Evolutionary conservation across 1,140 invertebrate species (phyloP).

Genomic region (Dufourea novaeangliae): DNA sequence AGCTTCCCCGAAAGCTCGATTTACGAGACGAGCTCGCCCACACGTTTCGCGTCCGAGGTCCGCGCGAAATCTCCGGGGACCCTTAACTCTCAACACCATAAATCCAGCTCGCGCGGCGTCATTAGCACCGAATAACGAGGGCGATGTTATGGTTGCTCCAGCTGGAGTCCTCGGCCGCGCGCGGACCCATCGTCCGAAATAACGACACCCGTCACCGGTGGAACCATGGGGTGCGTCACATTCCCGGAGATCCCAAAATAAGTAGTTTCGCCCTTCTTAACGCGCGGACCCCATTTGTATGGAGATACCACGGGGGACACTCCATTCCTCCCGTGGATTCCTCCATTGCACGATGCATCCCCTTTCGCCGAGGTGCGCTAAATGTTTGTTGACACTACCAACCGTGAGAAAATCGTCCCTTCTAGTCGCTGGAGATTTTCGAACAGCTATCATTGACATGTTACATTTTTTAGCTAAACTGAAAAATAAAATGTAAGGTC

Average conservation of each 20-base stretch:
- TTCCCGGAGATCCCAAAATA: slow-evolving; percentile 73
- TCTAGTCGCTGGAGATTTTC: neutral
- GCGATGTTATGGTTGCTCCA: slow-evolving; percentile 68
- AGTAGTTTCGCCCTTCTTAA: slow-evolving; percentile 38
- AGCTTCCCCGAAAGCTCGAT: slow-evolving; percentile 53
- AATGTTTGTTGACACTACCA: neutral
- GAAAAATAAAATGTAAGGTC: too few species aligned
- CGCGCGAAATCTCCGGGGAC: slow-evolving; percentile 63
- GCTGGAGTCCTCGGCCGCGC: slow-evolving; percentile 52
- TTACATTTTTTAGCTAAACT: too few species aligned
- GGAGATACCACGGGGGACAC: slow-evolving; percentile 26
- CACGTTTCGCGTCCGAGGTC: slow-evolving; percentile 27
- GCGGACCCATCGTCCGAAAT: slow-evolving; percentile 58
- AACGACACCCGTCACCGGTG: slow-evolving; percentile 61
- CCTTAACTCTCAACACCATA: slow-evolving; percentile 67
- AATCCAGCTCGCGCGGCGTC: slow-evolving; percentile 70
- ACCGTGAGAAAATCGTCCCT: neutral
- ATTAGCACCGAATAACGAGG: slow-evolving; percentile 76
- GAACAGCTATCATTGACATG: too few species aligned
- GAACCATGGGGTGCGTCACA: slow-evolving; percentile 63
- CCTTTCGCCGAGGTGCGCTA: neutral
- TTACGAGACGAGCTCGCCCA: slow-evolving; percentile 34
- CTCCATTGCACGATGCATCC: slow-evolving; percentile 26
- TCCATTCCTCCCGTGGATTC: slow-evolving; percentile 15
- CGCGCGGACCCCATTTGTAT: slow-evolving; percentile 40